A percentile compares a stretch with the other conserved stretches of the same genome.
Conservation (phyloP, 2,113 vertebrate genomes). For the Himantopus leucocephalus region DNA sequence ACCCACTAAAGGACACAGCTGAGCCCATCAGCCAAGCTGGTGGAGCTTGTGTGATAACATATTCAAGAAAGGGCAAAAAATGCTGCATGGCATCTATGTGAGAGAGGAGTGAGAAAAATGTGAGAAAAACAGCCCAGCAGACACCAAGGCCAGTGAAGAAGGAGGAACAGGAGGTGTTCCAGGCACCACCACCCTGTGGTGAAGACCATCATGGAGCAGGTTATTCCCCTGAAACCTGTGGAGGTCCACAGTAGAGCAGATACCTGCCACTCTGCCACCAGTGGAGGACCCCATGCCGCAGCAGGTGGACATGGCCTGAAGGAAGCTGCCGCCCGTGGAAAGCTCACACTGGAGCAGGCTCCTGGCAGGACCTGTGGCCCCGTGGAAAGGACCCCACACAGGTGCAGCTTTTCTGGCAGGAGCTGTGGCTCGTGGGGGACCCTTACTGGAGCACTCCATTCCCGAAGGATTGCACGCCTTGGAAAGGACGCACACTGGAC, state of each 20-base stretch:
- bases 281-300: neutral
- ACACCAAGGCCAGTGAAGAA: neutral
- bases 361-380: neutral
- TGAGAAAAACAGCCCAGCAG: neutral
- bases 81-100: neutral
- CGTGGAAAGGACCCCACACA: neutral
- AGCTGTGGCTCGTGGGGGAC: neutral
- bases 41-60: neutral
- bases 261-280: accelerated
- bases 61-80: neutral
- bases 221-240: accelerated
- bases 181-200: accelerated
- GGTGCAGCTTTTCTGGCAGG: neutral
- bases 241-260: neutral
- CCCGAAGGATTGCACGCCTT: neutral
- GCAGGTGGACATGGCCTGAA: neutral
- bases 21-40: neutral
- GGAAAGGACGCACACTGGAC: neutral
- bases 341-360: accelerated
- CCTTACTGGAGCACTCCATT: neutral
- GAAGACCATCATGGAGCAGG: neutral
- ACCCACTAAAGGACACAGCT: neutral
- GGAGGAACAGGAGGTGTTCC: accelerated
- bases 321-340: neutral
- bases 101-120: neutral